A percentile compares a stretch with the other conserved stretches of the same genome.
Conservation (phyloP, 2,797 vertebrate species). For the Lepus townsendii region DNA sequence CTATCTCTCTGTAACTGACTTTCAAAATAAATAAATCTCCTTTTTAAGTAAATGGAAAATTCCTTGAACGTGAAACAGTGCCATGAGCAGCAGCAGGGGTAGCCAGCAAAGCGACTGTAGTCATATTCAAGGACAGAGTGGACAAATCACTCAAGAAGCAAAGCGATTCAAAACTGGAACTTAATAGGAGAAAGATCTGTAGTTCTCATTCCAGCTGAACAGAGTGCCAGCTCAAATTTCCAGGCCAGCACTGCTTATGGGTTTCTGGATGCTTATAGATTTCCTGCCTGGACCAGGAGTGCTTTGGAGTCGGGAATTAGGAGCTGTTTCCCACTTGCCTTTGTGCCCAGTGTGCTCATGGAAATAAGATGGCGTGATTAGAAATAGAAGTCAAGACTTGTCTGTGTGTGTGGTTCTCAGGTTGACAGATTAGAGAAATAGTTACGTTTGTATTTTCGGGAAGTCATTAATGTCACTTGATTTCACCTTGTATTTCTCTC, state of each 20-base stretch:
- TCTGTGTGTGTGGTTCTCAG: neutral
- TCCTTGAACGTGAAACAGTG: neutral
- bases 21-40: too few species aligned
- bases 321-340: neutral
- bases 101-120: too few species aligned
- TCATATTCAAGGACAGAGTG: neutral
- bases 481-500: slow-evolving; percentile 71
- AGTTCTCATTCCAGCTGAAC: neutral
- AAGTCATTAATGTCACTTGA: neutral
- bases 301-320: neutral
- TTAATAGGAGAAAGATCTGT: neutral
- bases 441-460: neutral
- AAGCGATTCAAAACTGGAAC: neutral
- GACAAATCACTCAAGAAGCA: too few species aligned
- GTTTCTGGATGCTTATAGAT: neutral
- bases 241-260: too few species aligned
- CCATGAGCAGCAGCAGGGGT: neutral
- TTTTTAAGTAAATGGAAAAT: neutral
- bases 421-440: neutral
- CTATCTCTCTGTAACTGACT: too few species aligned
- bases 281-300: neutral
- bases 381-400: neutral
- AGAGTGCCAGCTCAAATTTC: neutral
- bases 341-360: neutral
- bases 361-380: neutral